Percentiles rank a stretch among this genome's conserved stretches.
phyloP scores from a whole-genome alignment of 2,797 vertebrate species.

The Anguilla anguilla region DNA sequence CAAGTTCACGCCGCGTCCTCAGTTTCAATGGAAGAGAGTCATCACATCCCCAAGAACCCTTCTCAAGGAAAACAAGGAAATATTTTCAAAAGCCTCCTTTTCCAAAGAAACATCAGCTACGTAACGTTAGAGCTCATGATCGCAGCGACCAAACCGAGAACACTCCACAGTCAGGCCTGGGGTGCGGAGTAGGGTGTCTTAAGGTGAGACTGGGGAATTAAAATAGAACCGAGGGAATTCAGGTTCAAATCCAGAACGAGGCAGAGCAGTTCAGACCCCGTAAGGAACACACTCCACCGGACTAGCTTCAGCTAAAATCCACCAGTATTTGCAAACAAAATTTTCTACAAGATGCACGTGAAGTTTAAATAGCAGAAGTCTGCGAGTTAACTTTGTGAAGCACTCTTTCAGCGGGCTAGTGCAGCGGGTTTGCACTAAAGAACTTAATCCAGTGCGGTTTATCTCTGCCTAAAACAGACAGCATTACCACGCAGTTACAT shows the following conservation, averaged over 20 bases:
- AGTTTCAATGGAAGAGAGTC: no score
- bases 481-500: constrained; percentile 38
- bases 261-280: background rate
- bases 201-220: background rate
- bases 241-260: background rate
- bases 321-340: background rate
- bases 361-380: background rate
- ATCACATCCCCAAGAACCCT: background rate
- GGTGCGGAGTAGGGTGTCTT: background rate
- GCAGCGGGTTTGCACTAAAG: constrained; percentile 37
- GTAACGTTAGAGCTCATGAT: background rate
- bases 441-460: constrained; percentile 49
- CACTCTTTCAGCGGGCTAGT: background rate
- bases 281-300: background rate
- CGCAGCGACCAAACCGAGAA: background rate
- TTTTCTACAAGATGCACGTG: no score
- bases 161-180: no score
- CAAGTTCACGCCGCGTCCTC: no score
- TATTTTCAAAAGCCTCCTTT: background rate
- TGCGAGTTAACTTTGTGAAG: background rate
- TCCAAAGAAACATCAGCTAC: background rate
- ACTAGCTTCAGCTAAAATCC: background rate
- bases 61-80: background rate
- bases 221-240: background rate
- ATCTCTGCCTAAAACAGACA: constrained; percentile 33